A percentile compares a stretch with the other conserved stretches of the same genome.
Evolutionary conservation across 2,113 vertebrate genomes (phyloP).

Genomic region (Erythrocercus mccallii): DNA sequence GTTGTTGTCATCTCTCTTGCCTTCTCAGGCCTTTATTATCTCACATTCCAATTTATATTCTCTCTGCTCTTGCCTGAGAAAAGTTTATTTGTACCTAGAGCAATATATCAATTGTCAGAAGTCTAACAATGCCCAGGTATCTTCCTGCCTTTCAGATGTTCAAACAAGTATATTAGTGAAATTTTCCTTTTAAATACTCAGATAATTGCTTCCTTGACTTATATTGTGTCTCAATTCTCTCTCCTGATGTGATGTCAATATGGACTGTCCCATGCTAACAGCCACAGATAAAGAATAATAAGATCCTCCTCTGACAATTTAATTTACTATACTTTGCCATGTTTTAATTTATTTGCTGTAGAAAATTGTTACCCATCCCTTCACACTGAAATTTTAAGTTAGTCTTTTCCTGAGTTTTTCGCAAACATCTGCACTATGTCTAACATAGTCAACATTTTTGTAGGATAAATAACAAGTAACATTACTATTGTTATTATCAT

Average conservation of each 20-base stretch:
- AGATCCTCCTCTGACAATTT: neutral
- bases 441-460: neutral
- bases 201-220: neutral
- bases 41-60: neutral
- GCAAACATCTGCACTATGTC: neutral
- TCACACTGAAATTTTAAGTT: neutral
- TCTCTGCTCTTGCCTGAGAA: neutral
- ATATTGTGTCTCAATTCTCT: neutral
- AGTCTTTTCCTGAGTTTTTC: neutral
- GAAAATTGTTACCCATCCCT: neutral
- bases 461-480: neutral
- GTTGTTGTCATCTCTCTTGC: neutral
- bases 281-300: neutral
- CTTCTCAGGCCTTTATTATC: neutral
- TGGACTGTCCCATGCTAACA: neutral
- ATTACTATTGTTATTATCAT: neutral
- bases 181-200: neutral
- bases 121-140: neutral
- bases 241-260: neutral
- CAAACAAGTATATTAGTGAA: neutral
- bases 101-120: neutral
- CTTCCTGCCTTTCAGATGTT: neutral
- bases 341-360: neutral
- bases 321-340: neutral
- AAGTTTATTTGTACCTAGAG: neutral